Evolutionary conservation across 2,888 invertebrate genomes (phyloP).

Genomic region (Sacculina carcini): DNA sequence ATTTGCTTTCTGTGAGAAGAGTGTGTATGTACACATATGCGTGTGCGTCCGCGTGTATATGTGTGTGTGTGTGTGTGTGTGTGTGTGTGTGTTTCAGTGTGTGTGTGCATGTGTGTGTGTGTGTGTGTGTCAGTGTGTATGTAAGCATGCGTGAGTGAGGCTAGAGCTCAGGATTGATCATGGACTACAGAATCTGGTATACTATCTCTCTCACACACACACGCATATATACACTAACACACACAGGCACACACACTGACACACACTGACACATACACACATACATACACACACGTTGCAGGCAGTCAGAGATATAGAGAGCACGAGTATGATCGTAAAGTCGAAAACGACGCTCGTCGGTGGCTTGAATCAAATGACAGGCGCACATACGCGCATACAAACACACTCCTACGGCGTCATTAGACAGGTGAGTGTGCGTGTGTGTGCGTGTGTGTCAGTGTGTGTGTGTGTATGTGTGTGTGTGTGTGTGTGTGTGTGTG

Average conservation of each 20-base stretch:
- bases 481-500: background rate
- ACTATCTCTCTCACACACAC: background rate
- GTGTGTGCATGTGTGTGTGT: background rate
- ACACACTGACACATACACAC: too few species aligned
- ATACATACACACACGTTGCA: too few species aligned
- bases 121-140: too few species aligned
- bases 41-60: background rate
- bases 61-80: background rate
- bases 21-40: background rate
- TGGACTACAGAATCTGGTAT: background rate
- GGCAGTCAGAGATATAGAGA: too few species aligned
- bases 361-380: too few species aligned
- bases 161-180: background rate
- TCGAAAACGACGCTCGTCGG: too few species aligned
- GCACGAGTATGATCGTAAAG: too few species aligned
- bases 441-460: background rate
- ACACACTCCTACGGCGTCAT: too few species aligned
- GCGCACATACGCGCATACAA: background rate
- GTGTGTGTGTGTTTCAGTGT: too few species aligned
- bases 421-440: background rate
- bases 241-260: background rate
- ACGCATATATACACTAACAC: background rate
- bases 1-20: background rate
- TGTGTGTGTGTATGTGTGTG: background rate
- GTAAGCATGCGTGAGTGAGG: background rate